Evolutionary conservation across 1,140 invertebrate genomes (phyloP), one percentile per base, ranked within the genome.

Genomic region (Drosophila aff.): DNA sequence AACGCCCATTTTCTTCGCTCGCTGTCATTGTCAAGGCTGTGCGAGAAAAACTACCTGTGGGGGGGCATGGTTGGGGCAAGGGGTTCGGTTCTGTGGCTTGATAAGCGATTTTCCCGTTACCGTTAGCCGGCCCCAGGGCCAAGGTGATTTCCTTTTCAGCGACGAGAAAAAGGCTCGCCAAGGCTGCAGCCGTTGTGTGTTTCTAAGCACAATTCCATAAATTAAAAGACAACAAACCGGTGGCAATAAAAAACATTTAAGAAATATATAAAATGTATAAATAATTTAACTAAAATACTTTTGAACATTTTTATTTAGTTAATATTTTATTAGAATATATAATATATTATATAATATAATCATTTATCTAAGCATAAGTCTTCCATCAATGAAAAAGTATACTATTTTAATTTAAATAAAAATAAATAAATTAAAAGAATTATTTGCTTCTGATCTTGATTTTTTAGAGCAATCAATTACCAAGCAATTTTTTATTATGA

Each of bases 11-110:
- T 79, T 79, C 76, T 79, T 81, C 57, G 76, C 86, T 84, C 41
- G 69, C 63, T 90, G 84, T 84, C 84, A 89, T 90, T 89, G 84
- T 89, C 84, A 89, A 89, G 84, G 84, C 84, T 84, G 74, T 75
- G 69, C 69, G 55, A 79, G 71, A 81, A 69, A 87, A 89, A 84
- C 85, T 81, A 89, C 78, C 84, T 90, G 84, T 64, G 69, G 69
- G 69, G 43, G 21, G 8, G 10, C n/a, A n/a, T 33, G 36, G 23
- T 8, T 18, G 49, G 49, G 46, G 49, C 33, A 41, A 11, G 11
- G 9, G 57, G 40, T 6, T 28, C 38, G 57, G 40, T 4, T 28
- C 38, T 61, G 44, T 59, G 59, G 63, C 31, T 72, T 58, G 63
- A 65, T 66, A 78, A 78, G 76, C 74, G 58, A 76, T 68, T 78